Percentiles rank a stretch among this genome's conserved stretches.
Evolutionary conservation across 2,113 vertebrate genomes (phyloP).

Genomic region (Psammodynastes pulverulentus): DNA sequence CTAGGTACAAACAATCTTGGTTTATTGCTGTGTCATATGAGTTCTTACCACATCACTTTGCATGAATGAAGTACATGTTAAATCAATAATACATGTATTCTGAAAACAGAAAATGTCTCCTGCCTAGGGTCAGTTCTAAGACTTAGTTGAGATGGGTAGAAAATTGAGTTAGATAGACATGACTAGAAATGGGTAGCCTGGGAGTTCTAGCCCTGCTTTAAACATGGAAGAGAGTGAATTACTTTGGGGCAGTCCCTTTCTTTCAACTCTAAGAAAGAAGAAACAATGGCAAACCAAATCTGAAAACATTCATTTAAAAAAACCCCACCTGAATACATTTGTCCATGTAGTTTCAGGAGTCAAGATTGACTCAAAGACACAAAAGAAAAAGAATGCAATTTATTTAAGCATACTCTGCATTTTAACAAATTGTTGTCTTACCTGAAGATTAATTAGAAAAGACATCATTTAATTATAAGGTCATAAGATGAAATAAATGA

Average conservation of each 20-base stretch:
- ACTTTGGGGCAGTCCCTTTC: background rate
- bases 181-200: background rate
- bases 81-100: background rate
- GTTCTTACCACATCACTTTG: background rate
- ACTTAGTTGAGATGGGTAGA: background rate
- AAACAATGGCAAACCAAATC: background rate
- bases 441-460: slow-evolving; percentile 67
- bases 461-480: slow-evolving; percentile 67
- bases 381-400: slow-evolving; percentile 5
- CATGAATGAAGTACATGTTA: background rate
- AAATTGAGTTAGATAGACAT: background rate
- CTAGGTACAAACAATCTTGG: background rate
- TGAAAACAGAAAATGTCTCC: background rate
- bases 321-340: background rate
- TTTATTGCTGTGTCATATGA: background rate
- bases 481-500: slow-evolving; percentile 63
- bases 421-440: slow-evolving; percentile 41
- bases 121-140: background rate
- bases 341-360: background rate
- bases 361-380: background rate
- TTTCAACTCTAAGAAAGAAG: background rate
- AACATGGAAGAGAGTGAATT: background rate
- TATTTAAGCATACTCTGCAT: slow-evolving; percentile 23
- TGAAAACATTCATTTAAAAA: background rate
- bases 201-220: background rate